These are phyloP conservation scores for Danio jaintianensis DNA, from an alignment of 2,797 vertebrate species.

Conservation along the genomic window DNA sequence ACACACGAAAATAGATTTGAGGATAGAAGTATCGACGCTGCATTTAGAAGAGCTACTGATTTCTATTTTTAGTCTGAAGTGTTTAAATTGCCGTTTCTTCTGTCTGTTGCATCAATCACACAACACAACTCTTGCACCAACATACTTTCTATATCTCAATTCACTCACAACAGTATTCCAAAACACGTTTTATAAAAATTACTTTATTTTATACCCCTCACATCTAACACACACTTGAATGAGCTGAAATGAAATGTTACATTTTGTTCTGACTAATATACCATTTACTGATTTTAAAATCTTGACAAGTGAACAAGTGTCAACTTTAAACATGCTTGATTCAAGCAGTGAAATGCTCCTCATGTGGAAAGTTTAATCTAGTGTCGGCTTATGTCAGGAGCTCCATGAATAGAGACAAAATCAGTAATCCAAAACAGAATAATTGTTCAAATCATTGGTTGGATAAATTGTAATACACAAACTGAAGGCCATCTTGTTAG, in stretches of 20 bases:
- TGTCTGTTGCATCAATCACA: background rate
- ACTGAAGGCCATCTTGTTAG: background rate
- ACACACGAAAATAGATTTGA: too few species aligned
- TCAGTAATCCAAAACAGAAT: background rate
- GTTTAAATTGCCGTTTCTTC: background rate
- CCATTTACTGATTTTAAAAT: background rate
- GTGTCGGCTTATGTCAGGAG: background rate
- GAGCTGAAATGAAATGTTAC: conserved; percentile 10
- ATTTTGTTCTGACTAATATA: background rate
- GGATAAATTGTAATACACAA: background rate
- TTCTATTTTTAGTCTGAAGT: background rate
- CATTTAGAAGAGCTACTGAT: background rate
- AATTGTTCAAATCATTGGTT: background rate
- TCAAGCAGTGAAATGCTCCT: conserved; percentile 16
- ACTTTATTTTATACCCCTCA: conserved; percentile 43
- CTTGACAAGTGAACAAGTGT: background rate
- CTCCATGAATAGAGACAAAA: background rate
- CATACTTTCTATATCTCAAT: background rate
- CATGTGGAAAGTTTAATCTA: background rate
- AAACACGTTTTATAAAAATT: conserved; percentile 27
- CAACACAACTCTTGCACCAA: background rate
- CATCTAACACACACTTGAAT: conserved; percentile 21
- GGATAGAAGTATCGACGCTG: too few species aligned
- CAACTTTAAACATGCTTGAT: background rate
- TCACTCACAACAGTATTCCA: conserved; percentile 2